Evolutionary conservation across 2,888 invertebrate genomes (phyloP), one percentile per base, ranked within the genome.

Genomic region (Agonopterix subpropinquella): DNA sequence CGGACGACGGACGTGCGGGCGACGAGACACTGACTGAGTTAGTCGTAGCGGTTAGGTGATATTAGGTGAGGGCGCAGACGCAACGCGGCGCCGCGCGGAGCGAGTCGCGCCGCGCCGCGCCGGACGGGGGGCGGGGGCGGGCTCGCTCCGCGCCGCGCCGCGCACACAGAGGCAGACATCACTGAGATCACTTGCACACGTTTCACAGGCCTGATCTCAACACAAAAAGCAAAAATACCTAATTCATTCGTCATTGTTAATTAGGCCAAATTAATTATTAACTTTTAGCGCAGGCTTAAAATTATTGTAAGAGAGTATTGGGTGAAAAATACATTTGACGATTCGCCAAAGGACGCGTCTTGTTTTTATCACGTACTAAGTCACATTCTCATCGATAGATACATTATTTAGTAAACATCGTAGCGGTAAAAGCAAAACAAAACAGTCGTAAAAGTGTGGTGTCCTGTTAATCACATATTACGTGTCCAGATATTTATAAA

Each of bases 291-390:
- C 83, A 85, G 81, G 83, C 79, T 84, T 77, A 74, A 73, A 71
- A 70, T 67, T 73, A 73, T 73, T 72, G 64, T 65, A 71, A 75
- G 69, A 85, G 87, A 88, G 88, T 86, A 86, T 87, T 88, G 88
- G 88, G 88, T 88, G 88, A 88, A 88, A 88, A 88, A 83, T 88
- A 88, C 87, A 83, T 85, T 73, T 78, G 79, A 80, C 77, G 75
- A 66, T 73, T 73, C 67, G 80, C 74, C 77, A 67, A 68, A 68
- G 63, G 71, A 77, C 80, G 77, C 73, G 73, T 77, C 70, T 69
- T 62, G 65, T 73, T 42, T 67, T 28, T 67, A 64, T 66, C 64
- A 67, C 74, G 74, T 67, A 76, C 70, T 75, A 74, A 73, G 77
- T 68, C 73, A 77, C 76, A 78, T 64, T 70, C 69, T 74, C 72